Percentiles rank a stretch among this genome's conserved stretches.
Evolutionary conservation across 2,888 invertebrate species (phyloP).

Genomic region (Ferrisia virgata): DNA sequence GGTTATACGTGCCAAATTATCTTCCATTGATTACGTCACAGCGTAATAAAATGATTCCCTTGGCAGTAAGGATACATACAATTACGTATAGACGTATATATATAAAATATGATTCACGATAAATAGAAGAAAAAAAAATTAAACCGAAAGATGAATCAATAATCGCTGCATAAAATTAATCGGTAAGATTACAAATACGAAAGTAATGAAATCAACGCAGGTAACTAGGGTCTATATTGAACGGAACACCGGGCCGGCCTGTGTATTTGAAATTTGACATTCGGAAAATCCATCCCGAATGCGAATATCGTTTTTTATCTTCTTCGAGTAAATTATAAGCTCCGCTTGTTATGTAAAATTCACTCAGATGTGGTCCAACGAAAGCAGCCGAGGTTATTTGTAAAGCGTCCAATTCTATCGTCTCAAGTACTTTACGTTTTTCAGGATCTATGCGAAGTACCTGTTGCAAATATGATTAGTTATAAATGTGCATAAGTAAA

Average conservation of each 20-base stretch:
- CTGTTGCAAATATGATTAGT: background rate
- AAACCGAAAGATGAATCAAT: background rate
- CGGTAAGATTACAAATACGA: background rate
- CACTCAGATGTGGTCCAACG: slow-evolving; percentile 65
- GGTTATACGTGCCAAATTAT: background rate
- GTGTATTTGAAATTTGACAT: slow-evolving; percentile 54
- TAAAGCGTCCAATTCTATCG: slow-evolving; percentile 49
- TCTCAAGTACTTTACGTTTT: slow-evolving; percentile 5
- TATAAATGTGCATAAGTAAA: background rate
- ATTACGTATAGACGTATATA: background rate
- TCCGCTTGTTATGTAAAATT: slow-evolving; percentile 67
- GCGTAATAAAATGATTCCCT: background rate
- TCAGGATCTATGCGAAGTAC: slow-evolving; percentile 16
- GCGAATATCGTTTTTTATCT: slow-evolving; percentile 20
- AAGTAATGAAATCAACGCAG: background rate
- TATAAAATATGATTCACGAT: background rate
- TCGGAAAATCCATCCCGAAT: slow-evolving; percentile 57
- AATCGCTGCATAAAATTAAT: background rate
- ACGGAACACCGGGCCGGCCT: slow-evolving; percentile 52
- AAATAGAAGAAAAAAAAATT: background rate
- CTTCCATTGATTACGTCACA: background rate
- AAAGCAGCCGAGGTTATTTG: slow-evolving; percentile 58
- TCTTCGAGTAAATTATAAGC: slow-evolving; percentile 35
- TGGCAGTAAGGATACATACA: background rate
- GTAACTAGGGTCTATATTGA: background rate